These are phyloP conservation scores for Forbesichthys agassizii DNA, from an alignment of 2,113 vertebrate genomes.

Conservation along the genomic window DNA sequence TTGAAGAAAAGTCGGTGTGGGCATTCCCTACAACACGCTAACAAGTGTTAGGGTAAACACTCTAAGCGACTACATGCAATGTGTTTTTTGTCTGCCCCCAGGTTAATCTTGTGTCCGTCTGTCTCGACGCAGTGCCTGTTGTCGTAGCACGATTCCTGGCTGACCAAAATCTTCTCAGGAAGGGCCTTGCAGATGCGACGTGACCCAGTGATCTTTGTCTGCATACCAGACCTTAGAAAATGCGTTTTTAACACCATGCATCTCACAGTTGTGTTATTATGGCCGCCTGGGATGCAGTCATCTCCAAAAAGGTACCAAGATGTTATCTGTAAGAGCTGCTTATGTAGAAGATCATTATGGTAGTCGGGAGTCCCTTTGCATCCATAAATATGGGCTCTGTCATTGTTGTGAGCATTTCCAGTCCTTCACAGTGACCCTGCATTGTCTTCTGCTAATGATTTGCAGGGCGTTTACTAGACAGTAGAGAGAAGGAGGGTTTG, in stretches of 20 bases:
- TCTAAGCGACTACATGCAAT: too few relatives aligned
- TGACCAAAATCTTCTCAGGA: slow-evolving; percentile 51
- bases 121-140: slow-evolving; percentile 13
- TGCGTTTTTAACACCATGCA: slow-evolving; percentile 18
- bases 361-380: slow-evolving; percentile 40
- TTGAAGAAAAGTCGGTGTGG: neutral
- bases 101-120: slow-evolving; percentile 9
- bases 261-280: slow-evolving; percentile 4
- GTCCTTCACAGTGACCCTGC: slow-evolving; percentile 47
- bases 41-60: too few relatives aligned
- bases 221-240: slow-evolving; percentile 46
- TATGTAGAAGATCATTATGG: too few relatives aligned
- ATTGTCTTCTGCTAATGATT: slow-evolving; percentile 53
- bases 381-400: slow-evolving; percentile 64
- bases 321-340: too few relatives aligned
- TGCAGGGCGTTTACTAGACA: slow-evolving; percentile 20
- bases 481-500: slow-evolving; percentile 34
- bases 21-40: slow-evolving; percentile 5
- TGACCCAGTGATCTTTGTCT: slow-evolving; percentile 66
- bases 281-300: too few relatives aligned
- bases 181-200: slow-evolving; percentile 60
- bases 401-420: slow-evolving; percentile 66
- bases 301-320: too few relatives aligned
- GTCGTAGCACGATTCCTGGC: slow-evolving; percentile 22
- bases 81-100: slow-evolving; percentile 11